Base-by-base conservation (phyloP, 23 tunicate species). In the Trididemnum clinides region DNA sequence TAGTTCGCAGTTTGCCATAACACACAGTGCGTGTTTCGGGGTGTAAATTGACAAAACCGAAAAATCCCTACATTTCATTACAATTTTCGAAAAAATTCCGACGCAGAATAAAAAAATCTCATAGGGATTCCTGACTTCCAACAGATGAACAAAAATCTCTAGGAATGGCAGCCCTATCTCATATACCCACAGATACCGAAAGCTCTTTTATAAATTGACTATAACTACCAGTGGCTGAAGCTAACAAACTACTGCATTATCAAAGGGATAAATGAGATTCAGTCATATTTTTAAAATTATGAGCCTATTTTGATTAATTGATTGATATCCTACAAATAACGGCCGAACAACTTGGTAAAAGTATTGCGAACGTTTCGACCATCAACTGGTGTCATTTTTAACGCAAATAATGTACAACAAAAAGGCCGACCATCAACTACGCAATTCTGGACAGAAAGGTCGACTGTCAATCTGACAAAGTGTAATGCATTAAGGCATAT, bases 181-280 rank as follows among this genome's bases (percentile, higher is more conserved):
- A 28, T n/a, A 59, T 59, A 10, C 66, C 66, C 20, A 59, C 66
- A n/a, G 25, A 19, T 59, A 10, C 66, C 22, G 25, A 59, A 59
- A n/a, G 22, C 3, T 59, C 66, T 59, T 28, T 59, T 59, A 19
- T 59, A n/a, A 59, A 59, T 10, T 28, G 25, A 5, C 66, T 59
- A 28, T 19, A 19, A 59, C 66, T 10, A 10, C 25, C 22, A 10
- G 66, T 59, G 3, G 66, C 20, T 10, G 66, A 59, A n/a, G 66
- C 25, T n/a, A 59, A 59, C 66, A 59, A 59, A 59, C 66, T 59
- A n/a, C 21, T n/a, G 25, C 66, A n/a, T 59, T 59, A 59, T 59
- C 66, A 59, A 59, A 25, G 22, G 20, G 25, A 15, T 10, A 59
- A 3, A 59, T 19, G 66, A 15, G 15, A 10, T n/a, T 59, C 66